phyloP scores from a whole-genome alignment of 2,113 vertebrate genomes.

The Paedocypris sp. region DNA sequence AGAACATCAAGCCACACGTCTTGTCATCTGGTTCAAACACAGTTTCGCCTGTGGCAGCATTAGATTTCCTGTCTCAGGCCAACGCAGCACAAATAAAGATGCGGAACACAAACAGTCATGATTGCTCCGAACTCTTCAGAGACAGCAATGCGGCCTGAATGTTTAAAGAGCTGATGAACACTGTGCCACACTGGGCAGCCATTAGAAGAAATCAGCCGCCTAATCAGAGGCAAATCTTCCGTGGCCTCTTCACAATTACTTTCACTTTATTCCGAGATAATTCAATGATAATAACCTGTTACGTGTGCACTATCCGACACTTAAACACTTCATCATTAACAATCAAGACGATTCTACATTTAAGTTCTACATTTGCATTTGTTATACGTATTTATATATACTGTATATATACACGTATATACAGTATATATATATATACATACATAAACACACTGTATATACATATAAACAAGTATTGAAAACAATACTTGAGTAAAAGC shows the following conservation, averaged over 20 bases:
- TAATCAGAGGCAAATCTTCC: slow-evolving; percentile 21
- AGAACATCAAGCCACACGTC: background rate
- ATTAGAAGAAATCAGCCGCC: slow-evolving; percentile 26
- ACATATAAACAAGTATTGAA: no score
- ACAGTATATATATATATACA: no score
- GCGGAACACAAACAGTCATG: slow-evolving; percentile 16
- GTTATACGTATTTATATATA: no score
- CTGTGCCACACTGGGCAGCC: background rate
- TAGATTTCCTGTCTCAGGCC: background rate
- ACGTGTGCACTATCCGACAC: no score
- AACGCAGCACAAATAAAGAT: slow-evolving; percentile 5
- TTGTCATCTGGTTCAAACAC: background rate
- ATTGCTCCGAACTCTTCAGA: background rate
- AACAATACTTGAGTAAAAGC: no score
- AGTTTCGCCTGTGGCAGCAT: background rate
- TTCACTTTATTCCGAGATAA: background rate
- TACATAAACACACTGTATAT: no score
- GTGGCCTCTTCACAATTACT: background rate
- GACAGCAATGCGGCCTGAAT: slow-evolving; percentile 1
- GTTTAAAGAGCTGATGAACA: slow-evolving; percentile 8
- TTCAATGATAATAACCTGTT: no score
- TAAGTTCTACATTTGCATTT: no score
- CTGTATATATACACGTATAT: no score
- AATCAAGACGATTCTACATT: no score
- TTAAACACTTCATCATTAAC: no score